phyloP scores from a whole-genome alignment of 1,140 invertebrate species.

The Trichomalopsis sarcophagae region DNA sequence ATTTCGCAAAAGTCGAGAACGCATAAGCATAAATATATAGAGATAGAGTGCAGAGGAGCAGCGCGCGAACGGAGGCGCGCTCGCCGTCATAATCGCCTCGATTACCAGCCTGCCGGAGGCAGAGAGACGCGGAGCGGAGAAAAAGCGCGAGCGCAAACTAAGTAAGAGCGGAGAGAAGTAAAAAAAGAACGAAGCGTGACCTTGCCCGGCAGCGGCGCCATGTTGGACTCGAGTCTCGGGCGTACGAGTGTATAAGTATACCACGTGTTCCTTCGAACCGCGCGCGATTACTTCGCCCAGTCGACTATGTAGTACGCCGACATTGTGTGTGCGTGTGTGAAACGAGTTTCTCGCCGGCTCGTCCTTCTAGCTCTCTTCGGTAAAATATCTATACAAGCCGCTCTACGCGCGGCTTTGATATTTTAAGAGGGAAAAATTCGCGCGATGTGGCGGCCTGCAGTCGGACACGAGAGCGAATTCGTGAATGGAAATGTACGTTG shows the following conservation, averaged over 20 bases:
- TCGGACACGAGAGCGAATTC: background rate
- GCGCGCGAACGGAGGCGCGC: background rate
- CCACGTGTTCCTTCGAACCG: slow-evolving; percentile 55
- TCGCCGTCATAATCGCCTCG: background rate
- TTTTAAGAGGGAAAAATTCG: background rate
- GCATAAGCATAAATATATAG: too few species aligned
- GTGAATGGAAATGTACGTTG: slow-evolving; percentile 50
- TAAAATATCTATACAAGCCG: background rate
- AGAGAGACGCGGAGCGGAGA: background rate
- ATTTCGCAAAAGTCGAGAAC: too few species aligned
- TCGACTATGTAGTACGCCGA: background rate
- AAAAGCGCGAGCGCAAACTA: background rate
- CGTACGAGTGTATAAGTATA: too few species aligned
- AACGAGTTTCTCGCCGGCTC: slow-evolving; percentile 16
- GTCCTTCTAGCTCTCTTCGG: background rate
- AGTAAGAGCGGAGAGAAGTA: slow-evolving; percentile 56
- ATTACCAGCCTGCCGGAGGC: background rate
- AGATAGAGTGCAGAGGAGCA: too few species aligned
- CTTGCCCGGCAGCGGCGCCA: slow-evolving; percentile 65
- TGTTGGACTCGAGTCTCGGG: slow-evolving; percentile 57
- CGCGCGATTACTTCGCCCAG: slow-evolving; percentile 40
- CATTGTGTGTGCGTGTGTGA: background rate
- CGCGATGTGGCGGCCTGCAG: background rate
- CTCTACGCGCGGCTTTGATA: background rate
- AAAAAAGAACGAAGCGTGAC: slow-evolving; percentile 59